A percentile compares a stretch with the other conserved stretches of the same genome.
phyloP scores from a whole-genome alignment of 2,888 invertebrate species.

The Ornithoptera priamus region DNA sequence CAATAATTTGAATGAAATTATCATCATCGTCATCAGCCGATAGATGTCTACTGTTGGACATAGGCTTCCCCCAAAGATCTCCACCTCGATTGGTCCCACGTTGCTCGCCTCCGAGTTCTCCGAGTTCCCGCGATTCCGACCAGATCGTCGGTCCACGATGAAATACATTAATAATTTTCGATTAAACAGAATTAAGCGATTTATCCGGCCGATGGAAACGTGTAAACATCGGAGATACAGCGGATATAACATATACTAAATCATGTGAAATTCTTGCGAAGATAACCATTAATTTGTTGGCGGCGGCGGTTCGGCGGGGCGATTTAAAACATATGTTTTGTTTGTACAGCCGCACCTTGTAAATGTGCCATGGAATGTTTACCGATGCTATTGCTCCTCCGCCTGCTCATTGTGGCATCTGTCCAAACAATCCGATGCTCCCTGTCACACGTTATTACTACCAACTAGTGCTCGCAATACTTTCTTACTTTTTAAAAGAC shows the following conservation, averaged over 20 bases:
- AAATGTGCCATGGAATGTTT: conserved; percentile 50
- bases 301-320: conserved; percentile 51
- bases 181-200: conserved; percentile 10
- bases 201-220: conserved; percentile 17
- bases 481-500: background rate
- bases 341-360: conserved; percentile 57
- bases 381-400: conserved; percentile 36
- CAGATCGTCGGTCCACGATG: too few relatives aligned
- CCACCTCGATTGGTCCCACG: too few relatives aligned
- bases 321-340: conserved; percentile 60
- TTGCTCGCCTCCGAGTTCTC: too few relatives aligned
- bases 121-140: too few relatives aligned
- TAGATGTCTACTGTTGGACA: too few relatives aligned
- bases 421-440: conserved; percentile 43
- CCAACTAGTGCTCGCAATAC: background rate
- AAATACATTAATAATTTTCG: conserved; percentile 14
- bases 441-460: conserved; percentile 33
- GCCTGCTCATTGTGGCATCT: conserved; percentile 44
- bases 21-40: too few relatives aligned
- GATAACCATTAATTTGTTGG: conserved; percentile 50
- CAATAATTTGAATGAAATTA: too few relatives aligned
- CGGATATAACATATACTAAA: conserved; percentile 14
- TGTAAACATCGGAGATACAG: conserved; percentile 4
- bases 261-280: conserved; percentile 23
- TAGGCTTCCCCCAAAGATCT: too few relatives aligned